Evolutionary conservation across 1,140 invertebrate genomes (phyloP).

Genomic region (Lepidostoma basale): DNA sequence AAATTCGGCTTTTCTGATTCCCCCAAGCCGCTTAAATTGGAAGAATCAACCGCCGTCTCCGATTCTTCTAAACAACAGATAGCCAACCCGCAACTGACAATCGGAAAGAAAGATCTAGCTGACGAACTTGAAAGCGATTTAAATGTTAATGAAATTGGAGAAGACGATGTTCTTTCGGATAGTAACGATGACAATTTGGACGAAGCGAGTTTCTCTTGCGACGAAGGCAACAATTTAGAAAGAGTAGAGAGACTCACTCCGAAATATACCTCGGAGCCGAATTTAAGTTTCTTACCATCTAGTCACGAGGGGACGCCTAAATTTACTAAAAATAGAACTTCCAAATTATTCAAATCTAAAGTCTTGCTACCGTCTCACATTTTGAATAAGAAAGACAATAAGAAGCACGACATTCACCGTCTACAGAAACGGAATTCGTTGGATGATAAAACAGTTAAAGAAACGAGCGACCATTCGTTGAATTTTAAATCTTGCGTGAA

Average conservation of each 20-base stretch:
- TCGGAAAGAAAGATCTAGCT: not conserved
- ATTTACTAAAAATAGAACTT: constrained; percentile 51
- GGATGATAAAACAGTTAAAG: constrained; percentile 7
- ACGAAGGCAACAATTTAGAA: constrained; percentile 51
- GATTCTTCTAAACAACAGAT: too few species aligned
- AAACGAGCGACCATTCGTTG: constrained; percentile 18
- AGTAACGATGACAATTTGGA: constrained; percentile 19
- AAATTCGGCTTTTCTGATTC: not conserved
- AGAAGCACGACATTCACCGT: constrained; percentile 21
- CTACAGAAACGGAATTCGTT: constrained; percentile 5
- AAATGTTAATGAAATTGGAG: not conserved
- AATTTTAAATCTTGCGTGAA: constrained; percentile 35
- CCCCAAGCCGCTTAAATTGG: not conserved
- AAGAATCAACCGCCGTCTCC: not conserved
- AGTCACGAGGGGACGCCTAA: constrained; percentile 55
- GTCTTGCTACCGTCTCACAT: constrained; percentile 48
- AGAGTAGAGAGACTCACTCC: constrained; percentile 53
- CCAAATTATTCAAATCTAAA: constrained; percentile 55
- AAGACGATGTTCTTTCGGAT: constrained; percentile 17
- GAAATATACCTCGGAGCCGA: constrained; percentile 59
- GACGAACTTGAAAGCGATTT: not conserved
- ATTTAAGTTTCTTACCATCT: constrained; percentile 52
- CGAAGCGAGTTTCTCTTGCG: constrained; percentile 31
- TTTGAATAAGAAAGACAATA: constrained; percentile 16
- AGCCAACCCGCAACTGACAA: too few species aligned